Evolutionary conservation across 2,888 invertebrate genomes (phyloP), one percentile per base, ranked within the genome.

Genomic region (Eristalis tenax): DNA sequence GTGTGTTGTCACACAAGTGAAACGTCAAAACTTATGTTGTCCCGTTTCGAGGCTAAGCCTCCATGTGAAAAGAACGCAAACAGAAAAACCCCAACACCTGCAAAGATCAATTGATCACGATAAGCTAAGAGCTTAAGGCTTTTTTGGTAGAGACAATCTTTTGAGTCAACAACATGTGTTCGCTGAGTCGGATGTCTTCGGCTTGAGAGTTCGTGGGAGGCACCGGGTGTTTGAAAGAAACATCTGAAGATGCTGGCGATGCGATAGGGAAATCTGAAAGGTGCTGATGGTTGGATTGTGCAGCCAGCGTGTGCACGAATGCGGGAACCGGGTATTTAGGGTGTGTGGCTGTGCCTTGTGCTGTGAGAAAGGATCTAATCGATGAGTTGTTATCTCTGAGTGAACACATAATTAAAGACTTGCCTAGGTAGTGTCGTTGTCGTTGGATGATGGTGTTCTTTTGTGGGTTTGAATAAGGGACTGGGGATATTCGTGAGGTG

Each of bases 11-110:
- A 50, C 38, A 38, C 38, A 38, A 38, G 38, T 32, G 32, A 32
- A 43, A 43, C 43, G 43, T 50, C 50, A 50, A 18, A 50, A 8
- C 50, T 8, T 6, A 50, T 50, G 32, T 18, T 50, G 18, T 50
- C 50, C 18, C 18, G 18, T 50, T 50, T 50, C 8, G 10, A 18
- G n/a, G 1, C 50, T 50, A 50, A 50, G 50, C n/a, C 43, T 18
- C 18, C 50, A 8, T 50, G 50, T 50, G 50, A 50, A 50, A 50
- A 50, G 50, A 50, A 50, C 50, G 50, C 18, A 50, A 50, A 18
- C 8, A 50, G 18, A 50, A 43, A 43, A 50, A 50, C 61, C 68
- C 77, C 56, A 65, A 70, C 78, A 78, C 78, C 78, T 78, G 78
- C 78, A 22, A 70, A 43, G 63, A 78, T 70, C 26, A 11, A 1